These are phyloP conservation scores for Liparis tanakae DNA, from an alignment of 2,797 vertebrate genomes.

Conservation along the genomic window DNA sequence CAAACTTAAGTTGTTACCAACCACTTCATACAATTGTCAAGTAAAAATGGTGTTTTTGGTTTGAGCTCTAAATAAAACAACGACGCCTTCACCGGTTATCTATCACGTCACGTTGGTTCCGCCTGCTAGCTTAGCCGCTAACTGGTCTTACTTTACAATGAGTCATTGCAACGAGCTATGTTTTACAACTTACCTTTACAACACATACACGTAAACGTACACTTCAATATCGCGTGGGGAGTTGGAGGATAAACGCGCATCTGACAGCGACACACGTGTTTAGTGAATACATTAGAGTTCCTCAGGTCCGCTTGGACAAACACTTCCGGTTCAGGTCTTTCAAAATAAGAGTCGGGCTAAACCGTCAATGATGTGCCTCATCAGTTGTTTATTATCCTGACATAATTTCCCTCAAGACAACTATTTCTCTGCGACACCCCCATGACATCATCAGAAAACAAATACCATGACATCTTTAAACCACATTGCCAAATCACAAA, in stretches of 20 bases:
- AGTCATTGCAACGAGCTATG: background rate
- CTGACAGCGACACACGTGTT: constrained; percentile 47
- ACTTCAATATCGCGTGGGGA: background rate
- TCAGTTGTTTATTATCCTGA: background rate
- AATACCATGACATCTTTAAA: background rate
- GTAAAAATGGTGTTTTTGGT: fast-evolving
- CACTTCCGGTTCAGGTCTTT: constrained; percentile 61
- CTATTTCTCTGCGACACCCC: background rate
- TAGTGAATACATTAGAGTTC: fast-evolving
- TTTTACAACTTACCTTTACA: background rate
- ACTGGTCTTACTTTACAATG: background rate
- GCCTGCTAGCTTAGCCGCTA: constrained; percentile 35
- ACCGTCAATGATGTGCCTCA: background rate
- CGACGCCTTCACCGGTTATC: background rate
- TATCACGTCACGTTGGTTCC: background rate
- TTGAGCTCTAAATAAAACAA: background rate
- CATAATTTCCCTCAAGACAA: too few relatives aligned
- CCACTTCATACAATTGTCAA: background rate
- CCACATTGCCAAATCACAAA: background rate
- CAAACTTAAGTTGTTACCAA: background rate
- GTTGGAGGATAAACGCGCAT: background rate
- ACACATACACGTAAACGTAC: background rate
- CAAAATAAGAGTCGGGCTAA: constrained; percentile 57
- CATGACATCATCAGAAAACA: background rate
- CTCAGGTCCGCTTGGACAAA: fast-evolving